Conservation (phyloP, 2,888 invertebrate species). For the Leistus spinibarbis region DNA sequence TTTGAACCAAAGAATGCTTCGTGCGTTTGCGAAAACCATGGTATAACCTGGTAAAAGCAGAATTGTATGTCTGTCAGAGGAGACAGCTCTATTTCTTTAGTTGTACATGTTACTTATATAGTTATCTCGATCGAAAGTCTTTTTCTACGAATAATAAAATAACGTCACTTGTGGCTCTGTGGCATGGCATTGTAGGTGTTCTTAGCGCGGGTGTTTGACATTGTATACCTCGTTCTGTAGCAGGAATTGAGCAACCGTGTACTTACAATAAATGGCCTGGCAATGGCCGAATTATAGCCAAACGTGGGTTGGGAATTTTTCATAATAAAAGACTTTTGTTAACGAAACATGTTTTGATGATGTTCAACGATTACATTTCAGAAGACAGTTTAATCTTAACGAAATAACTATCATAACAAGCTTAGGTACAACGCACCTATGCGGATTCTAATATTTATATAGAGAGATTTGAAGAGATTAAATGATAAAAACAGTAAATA, state of each 20-base stretch:
- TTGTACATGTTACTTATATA: not conserved
- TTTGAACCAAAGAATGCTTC: too few species aligned
- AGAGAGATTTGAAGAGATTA: too few species aligned
- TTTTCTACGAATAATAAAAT: not conserved
- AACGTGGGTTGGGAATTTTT: not conserved
- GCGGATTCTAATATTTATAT: too few species aligned
- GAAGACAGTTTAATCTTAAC: not conserved
- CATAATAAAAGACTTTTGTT: not conserved
- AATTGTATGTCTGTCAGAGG: not conserved
- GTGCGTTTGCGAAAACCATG: too few species aligned
- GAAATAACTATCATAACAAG: too few species aligned
- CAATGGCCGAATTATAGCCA: not conserved
- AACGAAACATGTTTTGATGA: not conserved
- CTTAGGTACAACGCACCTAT: too few species aligned
- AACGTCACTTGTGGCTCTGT: not conserved
- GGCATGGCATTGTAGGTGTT: not conserved
- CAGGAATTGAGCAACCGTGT: not conserved
- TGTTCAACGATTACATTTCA: too few species aligned
- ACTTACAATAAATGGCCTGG: not conserved
- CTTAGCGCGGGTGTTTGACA: not conserved
- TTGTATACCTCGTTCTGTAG: not conserved
- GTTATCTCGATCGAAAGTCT: not conserved
- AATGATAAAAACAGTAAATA: too few species aligned
- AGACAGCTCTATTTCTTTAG: not conserved
- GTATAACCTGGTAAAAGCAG: too few species aligned